Evolutionary conservation across 2,113 vertebrate species (phyloP), one percentile per base, ranked within the genome.

Genomic region (Coracopsis vasa): DNA sequence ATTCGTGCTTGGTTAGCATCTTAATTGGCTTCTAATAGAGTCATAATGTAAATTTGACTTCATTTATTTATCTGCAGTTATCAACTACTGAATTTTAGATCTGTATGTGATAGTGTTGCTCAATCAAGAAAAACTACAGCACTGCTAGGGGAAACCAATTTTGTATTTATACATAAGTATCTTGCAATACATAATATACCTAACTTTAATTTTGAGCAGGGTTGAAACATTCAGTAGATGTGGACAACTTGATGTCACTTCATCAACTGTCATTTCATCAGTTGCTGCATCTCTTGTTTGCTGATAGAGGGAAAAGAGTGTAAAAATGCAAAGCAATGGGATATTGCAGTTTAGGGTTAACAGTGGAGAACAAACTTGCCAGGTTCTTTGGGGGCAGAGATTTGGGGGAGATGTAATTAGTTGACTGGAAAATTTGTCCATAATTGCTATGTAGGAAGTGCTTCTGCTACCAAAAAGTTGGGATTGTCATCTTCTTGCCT

Each of bases 1-100:
- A 54, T 94, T 51, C 2, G 7, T 80, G 67, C 80, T 96, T 88
- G 64, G 78, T 97, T 93, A 93, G 91, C 51, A 74, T 93, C 89
- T 96, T 97, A 97, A 97, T 86, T 86, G 39, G 29, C 86, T 93
- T 96, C 94, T 92, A 88, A 92, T 94, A 74, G 86, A 94, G 64
- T 69, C 50, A 62, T 90, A 85, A 80, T 87, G 60, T 92, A 93
- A 83, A 80, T 90, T 86, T 51, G 35, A 91, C 92, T 92, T 90
- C 33, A 53, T 97, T 92, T 96, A 56, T 88, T 89, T 73, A 58
- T 90, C 51, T 92, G 70, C 37, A 72, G 44, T 95, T 93, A 91
- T 56, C 72, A 84, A 29, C 78, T 66, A n/a, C 60, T 79, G 86
- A 92, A 81, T 77, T 71, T 83, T 64, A 93, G n/a, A 39, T 82